Conservation (phyloP, 2,113 vertebrate genomes). For the Zosterops pallidus region DNA sequence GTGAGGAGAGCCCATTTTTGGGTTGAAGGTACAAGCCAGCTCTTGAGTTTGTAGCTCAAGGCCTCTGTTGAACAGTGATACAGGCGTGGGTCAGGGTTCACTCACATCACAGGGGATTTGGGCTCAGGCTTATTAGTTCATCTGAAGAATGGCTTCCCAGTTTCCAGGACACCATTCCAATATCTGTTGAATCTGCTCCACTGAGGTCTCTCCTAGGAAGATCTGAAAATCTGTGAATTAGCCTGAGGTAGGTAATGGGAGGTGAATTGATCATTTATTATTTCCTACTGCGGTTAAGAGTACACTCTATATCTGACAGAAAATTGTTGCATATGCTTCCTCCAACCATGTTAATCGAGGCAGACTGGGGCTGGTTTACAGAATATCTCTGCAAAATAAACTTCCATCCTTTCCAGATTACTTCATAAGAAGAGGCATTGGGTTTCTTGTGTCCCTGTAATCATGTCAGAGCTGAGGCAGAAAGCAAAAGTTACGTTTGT, state of each 20-base stretch:
- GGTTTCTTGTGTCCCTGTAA: neutral
- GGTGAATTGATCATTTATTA: neutral
- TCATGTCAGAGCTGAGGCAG: neutral
- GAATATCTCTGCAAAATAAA: neutral
- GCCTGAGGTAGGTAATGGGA: neutral
- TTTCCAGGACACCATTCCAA: neutral
- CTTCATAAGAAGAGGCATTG: neutral
- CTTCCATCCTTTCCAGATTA: constrained; percentile 4
- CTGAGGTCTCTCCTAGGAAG: neutral
- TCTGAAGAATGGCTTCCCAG: neutral
- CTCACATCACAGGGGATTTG: neutral
- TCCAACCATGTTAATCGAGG: neutral
- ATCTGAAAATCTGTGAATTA: neutral
- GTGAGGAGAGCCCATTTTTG: neutral
- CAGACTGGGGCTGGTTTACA: neutral
- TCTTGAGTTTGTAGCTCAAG: neutral
- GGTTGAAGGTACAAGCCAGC: neutral
- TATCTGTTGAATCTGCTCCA: neutral
- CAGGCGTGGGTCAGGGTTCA: neutral
- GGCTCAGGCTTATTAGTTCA: neutral
- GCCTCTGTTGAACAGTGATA: neutral
- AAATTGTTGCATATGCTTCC: neutral
- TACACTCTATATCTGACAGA: neutral
- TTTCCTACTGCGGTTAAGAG: neutral
- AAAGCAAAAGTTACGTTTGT: neutral